These are phyloP conservation scores for Brachyistius frenatus DNA, from an alignment of 2,113 vertebrate species.

Conservation along the genomic window DNA sequence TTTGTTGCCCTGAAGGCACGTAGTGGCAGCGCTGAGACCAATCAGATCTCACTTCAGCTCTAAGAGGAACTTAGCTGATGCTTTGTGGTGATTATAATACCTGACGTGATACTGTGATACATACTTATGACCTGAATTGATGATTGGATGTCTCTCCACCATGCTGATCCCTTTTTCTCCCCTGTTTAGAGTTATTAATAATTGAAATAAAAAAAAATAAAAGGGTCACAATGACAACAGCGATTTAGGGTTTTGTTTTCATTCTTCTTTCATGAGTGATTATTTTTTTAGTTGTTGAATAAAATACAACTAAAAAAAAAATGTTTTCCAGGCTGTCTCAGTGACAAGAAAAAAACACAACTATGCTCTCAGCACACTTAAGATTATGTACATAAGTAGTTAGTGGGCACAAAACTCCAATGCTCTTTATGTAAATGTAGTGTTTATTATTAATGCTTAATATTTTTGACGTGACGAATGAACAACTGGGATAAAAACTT, in stretches of 20 bases:
- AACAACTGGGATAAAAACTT: neutral
- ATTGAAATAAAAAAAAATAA: neutral
- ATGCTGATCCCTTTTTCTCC: neutral
- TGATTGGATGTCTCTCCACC: neutral
- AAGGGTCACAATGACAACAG: neutral
- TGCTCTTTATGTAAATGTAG: neutral
- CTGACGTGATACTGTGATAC: neutral
- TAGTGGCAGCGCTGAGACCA: neutral
- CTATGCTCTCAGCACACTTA: too few relatives aligned
- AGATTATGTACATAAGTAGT: too few relatives aligned
- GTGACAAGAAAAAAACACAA: too few relatives aligned
- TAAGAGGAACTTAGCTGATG: neutral
- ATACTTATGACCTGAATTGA: neutral
- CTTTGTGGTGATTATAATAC: neutral
- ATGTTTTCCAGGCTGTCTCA: too few relatives aligned
- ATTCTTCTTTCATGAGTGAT: too few relatives aligned
- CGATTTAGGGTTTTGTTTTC: too few relatives aligned
- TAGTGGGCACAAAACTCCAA: too few relatives aligned
- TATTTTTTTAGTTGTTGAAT: too few relatives aligned
- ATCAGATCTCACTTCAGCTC: neutral
- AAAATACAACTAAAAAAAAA: too few relatives aligned
- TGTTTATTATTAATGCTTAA: neutral
- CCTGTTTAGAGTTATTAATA: neutral
- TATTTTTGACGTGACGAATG: neutral
- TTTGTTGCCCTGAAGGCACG: conserved; percentile 13